phyloP scores from a whole-genome alignment of 53 echinoderm and acorn worm species.

The Paracentrotus lividus region DNA sequence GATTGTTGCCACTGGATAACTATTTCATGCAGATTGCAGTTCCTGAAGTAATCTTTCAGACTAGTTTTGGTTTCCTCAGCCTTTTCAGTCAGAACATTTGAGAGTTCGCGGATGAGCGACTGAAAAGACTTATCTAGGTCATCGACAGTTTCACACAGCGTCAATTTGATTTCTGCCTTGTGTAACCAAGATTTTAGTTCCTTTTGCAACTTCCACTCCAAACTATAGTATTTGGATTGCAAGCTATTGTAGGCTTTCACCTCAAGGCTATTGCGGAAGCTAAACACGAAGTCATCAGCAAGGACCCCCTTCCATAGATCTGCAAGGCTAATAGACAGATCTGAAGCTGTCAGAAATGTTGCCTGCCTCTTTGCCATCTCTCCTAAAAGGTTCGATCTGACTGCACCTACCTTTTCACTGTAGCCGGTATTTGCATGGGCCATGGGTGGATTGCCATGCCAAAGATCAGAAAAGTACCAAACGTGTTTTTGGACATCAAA shows the following conservation, averaged over 20 bases:
- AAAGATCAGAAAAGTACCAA: too few relatives aligned
- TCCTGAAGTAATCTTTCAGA: background rate
- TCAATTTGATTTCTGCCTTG: conserved; percentile 56
- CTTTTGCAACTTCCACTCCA: conserved; percentile 65
- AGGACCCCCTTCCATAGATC: conserved; percentile 70
- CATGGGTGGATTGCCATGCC: conserved; percentile 80
- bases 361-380: too few relatives aligned
- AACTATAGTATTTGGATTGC: background rate
- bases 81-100: background rate
- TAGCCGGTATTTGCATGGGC: conserved; percentile 78
- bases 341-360: too few relatives aligned
- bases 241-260: too few relatives aligned
- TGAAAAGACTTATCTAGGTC: conserved; percentile 29
- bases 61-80: background rate
- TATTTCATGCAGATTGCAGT: background rate
- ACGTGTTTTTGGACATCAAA: too few relatives aligned
- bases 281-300: too few relatives aligned
- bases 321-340: background rate
- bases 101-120: background rate
- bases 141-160: conserved; percentile 49
- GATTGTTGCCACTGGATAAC: too few relatives aligned
- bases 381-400: too few relatives aligned
- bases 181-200: conserved; percentile 41
- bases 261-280: too few relatives aligned
- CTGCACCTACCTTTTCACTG: conserved; percentile 58